Evolutionary conservation across 2,888 invertebrate genomes (phyloP).

Genomic region (Acleris literana): DNA sequence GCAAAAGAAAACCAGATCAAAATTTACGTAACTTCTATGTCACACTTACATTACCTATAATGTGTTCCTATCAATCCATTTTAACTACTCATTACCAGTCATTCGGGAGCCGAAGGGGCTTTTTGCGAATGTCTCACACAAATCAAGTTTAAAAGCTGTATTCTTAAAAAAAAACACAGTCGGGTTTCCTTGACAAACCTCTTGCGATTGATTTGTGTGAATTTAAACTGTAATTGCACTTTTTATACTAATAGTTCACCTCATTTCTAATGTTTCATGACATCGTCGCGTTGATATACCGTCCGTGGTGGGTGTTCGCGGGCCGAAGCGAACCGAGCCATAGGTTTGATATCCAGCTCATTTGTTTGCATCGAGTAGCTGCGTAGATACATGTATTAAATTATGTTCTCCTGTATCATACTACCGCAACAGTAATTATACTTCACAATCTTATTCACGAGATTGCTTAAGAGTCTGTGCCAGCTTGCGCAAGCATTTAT

Average conservation of each 20-base stretch:
- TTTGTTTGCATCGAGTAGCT: slow-evolving; percentile 74
- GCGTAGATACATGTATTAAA: slow-evolving; percentile 26
- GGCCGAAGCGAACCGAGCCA: slow-evolving; percentile 77
- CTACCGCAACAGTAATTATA: not conserved
- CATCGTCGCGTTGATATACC: slow-evolving; percentile 70
- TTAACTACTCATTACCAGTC: slow-evolving; percentile 19
- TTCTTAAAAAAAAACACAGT: not conserved
- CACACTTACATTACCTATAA: not conserved
- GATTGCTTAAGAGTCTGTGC: no score
- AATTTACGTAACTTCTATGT: no score
- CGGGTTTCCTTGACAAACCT: not conserved
- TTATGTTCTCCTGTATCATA: slow-evolving; percentile 17
- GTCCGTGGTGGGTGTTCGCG: slow-evolving; percentile 65
- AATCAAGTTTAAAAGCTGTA: not conserved
- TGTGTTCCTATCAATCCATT: slow-evolving; percentile 7
- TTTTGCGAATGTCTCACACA: no score
- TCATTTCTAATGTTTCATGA: slow-evolving; percentile 80
- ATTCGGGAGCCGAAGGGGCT: slow-evolving; percentile 9
- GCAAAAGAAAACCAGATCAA: no score
- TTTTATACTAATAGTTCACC: slow-evolving; percentile 57
- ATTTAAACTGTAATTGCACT: slow-evolving; percentile 3
- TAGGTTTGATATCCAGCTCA: slow-evolving; percentile 80
- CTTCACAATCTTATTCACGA: no score
- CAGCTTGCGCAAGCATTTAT: no score
- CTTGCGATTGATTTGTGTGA: not conserved